These are phyloP conservation scores for Chrysolina oricalcia DNA, from an alignment of 2,888 invertebrate genomes.

Conservation along the genomic window DNA sequence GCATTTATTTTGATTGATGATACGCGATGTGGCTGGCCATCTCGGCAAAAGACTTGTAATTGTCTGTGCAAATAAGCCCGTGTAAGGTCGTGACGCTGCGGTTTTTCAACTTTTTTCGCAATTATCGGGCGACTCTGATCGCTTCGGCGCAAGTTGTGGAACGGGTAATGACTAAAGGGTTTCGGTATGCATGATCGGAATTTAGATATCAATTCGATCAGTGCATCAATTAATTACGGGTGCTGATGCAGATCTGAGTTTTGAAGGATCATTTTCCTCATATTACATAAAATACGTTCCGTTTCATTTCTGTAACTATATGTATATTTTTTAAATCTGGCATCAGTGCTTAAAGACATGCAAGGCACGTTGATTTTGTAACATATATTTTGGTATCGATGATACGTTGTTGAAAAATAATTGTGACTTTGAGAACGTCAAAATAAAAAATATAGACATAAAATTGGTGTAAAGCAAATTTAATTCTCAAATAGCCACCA, in stretches of 20 bases:
- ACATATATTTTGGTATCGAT: too few species aligned
- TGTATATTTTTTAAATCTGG: too few species aligned
- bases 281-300: too few species aligned
- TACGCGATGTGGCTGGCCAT: background rate
- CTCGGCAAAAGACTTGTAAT: background rate
- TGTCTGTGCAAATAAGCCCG: background rate
- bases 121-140: background rate
- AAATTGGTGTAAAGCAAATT: too few species aligned
- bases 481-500: too few species aligned
- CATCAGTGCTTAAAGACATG: too few species aligned
- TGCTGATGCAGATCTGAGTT: background rate
- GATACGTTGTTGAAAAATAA: too few species aligned
- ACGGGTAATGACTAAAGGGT: background rate
- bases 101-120: background rate
- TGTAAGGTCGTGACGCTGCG: background rate
- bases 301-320: too few species aligned
- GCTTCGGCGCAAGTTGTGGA: background rate
- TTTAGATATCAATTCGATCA: background rate
- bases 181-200: background rate
- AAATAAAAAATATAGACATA: too few species aligned
- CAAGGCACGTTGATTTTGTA: too few species aligned
- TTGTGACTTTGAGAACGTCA: too few species aligned
- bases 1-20: slow-evolving; percentile 12
- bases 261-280: too few species aligned
- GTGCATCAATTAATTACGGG: background rate